These are phyloP conservation scores for Labia minor DNA, from an alignment of 2,888 invertebrate species.

Conservation along the genomic window DNA sequence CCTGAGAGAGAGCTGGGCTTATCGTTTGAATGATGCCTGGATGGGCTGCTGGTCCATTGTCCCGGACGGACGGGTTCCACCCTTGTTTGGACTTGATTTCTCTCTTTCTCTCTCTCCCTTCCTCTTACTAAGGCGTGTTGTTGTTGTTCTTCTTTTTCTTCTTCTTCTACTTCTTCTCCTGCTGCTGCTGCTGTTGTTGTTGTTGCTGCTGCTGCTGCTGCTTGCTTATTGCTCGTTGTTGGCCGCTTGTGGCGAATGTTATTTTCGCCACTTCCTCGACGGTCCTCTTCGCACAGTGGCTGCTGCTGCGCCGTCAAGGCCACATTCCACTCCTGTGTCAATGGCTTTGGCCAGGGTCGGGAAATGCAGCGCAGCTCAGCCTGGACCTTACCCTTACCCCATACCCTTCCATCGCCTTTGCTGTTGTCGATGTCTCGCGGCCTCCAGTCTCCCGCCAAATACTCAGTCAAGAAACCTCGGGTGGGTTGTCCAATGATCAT, in stretches of 20 bases:
- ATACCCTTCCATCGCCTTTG: background rate
- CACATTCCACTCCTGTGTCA: constrained; percentile 22
- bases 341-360: constrained; percentile 23
- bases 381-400: background rate
- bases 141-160: background rate
- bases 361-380: background rate
- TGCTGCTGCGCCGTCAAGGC: constrained; percentile 19
- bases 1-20: too few species aligned
- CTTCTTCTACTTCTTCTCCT: background rate
- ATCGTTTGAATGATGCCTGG: too few species aligned
- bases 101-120: background rate
- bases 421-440: background rate
- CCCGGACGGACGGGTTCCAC: background rate
- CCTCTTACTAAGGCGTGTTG: too few species aligned
- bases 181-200: background rate
- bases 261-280: background rate
- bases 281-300: background rate
- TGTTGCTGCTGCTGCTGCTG: background rate
- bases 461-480: constrained; percentile 14
- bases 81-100: background rate
- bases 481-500: background rate
- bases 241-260: background rate
- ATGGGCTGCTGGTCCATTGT: background rate
- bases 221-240: background rate
- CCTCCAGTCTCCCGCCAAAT: constrained; percentile 6